Evolutionary conservation across 37 sponge, comb jelly and placozoan species (phyloP).

Genomic region (Beroe forskalii): DNA sequence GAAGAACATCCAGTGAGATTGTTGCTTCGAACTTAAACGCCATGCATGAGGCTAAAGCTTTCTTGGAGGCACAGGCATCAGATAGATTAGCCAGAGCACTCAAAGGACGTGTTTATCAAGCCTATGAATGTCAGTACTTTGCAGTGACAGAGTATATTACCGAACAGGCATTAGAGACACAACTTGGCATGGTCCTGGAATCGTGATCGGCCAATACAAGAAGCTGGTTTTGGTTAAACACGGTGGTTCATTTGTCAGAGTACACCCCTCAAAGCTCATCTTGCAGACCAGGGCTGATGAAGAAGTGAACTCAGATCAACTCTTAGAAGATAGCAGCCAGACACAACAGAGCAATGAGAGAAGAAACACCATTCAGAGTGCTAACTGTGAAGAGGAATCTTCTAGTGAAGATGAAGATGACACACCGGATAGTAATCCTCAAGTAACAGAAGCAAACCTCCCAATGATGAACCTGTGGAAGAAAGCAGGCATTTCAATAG

Average conservation of each 20-base stretch:
- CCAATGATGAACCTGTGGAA: too few species aligned
- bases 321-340: too few species aligned
- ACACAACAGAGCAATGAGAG: neutral
- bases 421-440: neutral
- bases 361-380: neutral
- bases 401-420: neutral
- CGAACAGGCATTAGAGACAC: neutral
- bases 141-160: slow-evolving; percentile 1
- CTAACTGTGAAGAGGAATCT: neutral
- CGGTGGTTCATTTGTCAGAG: neutral
- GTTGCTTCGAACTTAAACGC: neutral
- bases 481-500: too few species aligned
- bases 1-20: neutral
- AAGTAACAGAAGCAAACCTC: too few species aligned
- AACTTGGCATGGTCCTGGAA: neutral
- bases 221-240: neutral
- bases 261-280: neutral
- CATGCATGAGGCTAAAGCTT: neutral
- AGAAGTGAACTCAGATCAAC: neutral
- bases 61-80: neutral
- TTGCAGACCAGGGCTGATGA: neutral
- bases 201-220: neutral
- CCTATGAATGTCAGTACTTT: neutral
- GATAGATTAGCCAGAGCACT: neutral
- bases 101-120: neutral